Conservation (phyloP, 2,113 vertebrate genomes). For the Aphyosemion australe region DNA sequence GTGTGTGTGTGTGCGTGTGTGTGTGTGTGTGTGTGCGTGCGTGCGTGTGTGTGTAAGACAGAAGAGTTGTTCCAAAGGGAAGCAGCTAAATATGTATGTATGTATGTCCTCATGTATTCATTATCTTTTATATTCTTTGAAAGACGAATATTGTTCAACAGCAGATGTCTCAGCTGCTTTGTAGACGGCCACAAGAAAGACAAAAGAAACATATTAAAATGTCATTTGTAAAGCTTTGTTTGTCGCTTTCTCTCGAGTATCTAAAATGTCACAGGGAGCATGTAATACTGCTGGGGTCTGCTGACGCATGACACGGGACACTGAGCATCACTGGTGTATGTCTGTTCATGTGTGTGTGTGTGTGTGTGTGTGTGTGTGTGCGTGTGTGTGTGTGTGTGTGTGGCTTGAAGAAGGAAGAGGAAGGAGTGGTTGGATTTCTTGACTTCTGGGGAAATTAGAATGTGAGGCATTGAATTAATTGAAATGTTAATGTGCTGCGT, state of each 20-base stretch:
- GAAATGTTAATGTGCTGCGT: slow-evolving; percentile 77
- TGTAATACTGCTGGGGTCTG: slow-evolving; percentile 46
- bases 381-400: too few relatives aligned
- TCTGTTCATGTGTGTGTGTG: background rate
- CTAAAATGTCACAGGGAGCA: slow-evolving; percentile 62
- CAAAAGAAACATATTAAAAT: slow-evolving; percentile 64
- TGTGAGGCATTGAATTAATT: too few relatives aligned
- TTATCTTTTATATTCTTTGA: slow-evolving; percentile 57
- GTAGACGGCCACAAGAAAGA: slow-evolving; percentile 29
- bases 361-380: too few relatives aligned
- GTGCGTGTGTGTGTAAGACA: slow-evolving; percentile 13
- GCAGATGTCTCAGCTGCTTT: slow-evolving; percentile 35
- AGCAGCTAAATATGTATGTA: slow-evolving; percentile 3
- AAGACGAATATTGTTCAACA: slow-evolving; percentile 39
- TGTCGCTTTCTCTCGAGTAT: slow-evolving; percentile 37
- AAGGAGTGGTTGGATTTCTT: slow-evolving; percentile 60
- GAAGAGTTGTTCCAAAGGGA: slow-evolving; percentile 55
- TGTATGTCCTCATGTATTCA: slow-evolving; percentile 49
- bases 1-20: slow-evolving; percentile 30
- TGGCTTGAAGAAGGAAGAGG: background rate
- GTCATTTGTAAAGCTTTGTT: slow-evolving; percentile 67
- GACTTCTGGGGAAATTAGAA: slow-evolving; percentile 65
- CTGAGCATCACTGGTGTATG: slow-evolving; percentile 1
- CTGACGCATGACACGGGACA: slow-evolving; percentile 23
- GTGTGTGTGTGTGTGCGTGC: slow-evolving; percentile 13